A percentile compares a stretch with the other conserved stretches of the same genome.
phyloP scores from a whole-genome alignment of 1,140 invertebrate species.

The Drosophila seguyi region DNA sequence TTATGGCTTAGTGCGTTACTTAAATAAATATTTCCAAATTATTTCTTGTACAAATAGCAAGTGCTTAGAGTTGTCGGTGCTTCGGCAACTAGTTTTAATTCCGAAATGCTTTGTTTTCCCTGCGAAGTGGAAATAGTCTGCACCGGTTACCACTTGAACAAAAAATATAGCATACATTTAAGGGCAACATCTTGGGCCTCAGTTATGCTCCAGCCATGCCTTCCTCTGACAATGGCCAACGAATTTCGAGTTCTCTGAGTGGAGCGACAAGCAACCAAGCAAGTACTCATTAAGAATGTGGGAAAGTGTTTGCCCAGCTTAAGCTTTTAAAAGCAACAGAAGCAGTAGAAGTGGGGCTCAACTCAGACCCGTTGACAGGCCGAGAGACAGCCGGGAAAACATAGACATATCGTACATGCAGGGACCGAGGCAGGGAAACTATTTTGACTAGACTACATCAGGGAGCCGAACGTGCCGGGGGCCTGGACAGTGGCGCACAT shows the following conservation, averaged over 20 bases:
- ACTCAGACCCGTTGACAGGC: slow-evolving; percentile 58
- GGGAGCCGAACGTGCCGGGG: slow-evolving; percentile 55
- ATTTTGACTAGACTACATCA: slow-evolving; percentile 58
- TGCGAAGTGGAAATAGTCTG: slow-evolving; percentile 3
- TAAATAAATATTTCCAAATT: slow-evolving; percentile 15
- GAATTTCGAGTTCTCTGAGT: slow-evolving; percentile 26
- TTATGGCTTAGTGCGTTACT: slow-evolving; percentile 1
- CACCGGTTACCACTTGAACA: slow-evolving; percentile 30
- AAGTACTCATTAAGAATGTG: slow-evolving; percentile 51
- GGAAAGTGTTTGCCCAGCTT: slow-evolving; percentile 43
- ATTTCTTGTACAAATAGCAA: slow-evolving; percentile 17
- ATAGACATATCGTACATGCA: slow-evolving; percentile 18
- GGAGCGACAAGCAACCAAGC: slow-evolving; percentile 26
- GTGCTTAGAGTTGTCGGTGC: slow-evolving; percentile 6
- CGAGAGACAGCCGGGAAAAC: slow-evolving; percentile 34
- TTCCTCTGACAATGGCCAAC: slow-evolving; percentile 25
- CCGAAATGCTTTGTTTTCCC: slow-evolving; percentile 23
- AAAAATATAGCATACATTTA: slow-evolving; percentile 18
- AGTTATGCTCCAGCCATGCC: neutral
- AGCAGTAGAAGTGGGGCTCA: slow-evolving; percentile 32
- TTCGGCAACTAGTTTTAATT: slow-evolving; percentile 6
- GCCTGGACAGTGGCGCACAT: slow-evolving; percentile 36
- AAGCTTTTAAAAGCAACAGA: slow-evolving; percentile 70
- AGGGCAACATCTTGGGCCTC: slow-evolving; percentile 15
- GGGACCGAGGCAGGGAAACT: slow-evolving; percentile 34